Conservation (phyloP, 2,888 invertebrate genomes). For the Leptinotarsa haldemani region DNA sequence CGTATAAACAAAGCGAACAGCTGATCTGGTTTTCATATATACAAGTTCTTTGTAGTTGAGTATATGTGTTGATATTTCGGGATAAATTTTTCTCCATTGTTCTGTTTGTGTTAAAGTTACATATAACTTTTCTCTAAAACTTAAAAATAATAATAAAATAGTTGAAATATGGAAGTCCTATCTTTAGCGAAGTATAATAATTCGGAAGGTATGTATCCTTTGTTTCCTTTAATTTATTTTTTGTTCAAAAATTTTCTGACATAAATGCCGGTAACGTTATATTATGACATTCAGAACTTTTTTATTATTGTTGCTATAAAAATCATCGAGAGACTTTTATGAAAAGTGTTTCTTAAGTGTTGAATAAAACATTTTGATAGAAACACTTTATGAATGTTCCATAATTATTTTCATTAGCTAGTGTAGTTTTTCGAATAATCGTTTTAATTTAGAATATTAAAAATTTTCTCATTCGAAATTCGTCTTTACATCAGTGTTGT, state of each 20-base stretch:
- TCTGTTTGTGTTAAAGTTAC: background rate
- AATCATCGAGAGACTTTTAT: background rate
- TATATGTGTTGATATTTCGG: background rate
- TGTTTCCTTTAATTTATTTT: background rate
- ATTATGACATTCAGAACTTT: background rate
- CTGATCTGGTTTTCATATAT: constrained; percentile 46
- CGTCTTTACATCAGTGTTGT: background rate
- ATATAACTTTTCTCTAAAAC: background rate
- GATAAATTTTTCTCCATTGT: background rate
- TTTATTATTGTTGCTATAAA: background rate
- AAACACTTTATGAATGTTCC: too few species aligned
- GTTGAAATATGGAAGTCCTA: constrained; percentile 6
- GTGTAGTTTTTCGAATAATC: too few species aligned
- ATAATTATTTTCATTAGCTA: too few species aligned
- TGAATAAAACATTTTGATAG: too few species aligned
- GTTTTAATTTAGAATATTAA: too few species aligned
- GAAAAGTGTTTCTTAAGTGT: too few species aligned
- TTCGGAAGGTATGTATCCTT: constrained; percentile 12
- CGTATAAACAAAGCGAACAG: constrained; percentile 67
- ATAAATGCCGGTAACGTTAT: background rate
- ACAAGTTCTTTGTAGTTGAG: background rate
- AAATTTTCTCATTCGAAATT: background rate
- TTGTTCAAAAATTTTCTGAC: background rate
- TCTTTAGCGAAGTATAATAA: constrained; percentile 3
- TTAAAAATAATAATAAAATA: background rate